Conservation (phyloP, 2,888 invertebrate genomes). For the Auanema freiburgensis region DNA sequence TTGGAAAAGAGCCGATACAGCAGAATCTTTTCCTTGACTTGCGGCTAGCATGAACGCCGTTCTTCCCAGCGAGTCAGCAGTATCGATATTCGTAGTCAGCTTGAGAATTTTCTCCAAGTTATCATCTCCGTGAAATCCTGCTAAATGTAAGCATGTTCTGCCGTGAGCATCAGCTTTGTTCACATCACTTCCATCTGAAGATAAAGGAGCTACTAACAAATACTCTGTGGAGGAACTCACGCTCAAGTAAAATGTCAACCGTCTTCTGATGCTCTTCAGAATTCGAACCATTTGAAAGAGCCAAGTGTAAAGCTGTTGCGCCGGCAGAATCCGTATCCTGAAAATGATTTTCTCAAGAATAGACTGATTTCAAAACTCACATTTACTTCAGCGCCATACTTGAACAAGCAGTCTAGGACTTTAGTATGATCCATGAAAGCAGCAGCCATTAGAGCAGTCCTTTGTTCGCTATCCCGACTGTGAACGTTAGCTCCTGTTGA, state of each 20-base stretch:
- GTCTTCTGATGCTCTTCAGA: constrained; percentile 34
- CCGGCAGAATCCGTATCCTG: constrained; percentile 38
- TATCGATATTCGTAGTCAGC: constrained; percentile 21
- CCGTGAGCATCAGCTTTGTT: constrained; percentile 31
- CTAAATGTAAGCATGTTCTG: constrained; percentile 52
- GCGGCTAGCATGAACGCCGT: constrained; percentile 51
- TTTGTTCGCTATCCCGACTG: constrained; percentile 38
- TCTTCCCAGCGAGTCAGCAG: constrained; percentile 34
- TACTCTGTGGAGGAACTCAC: background rate
- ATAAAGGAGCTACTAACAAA: background rate
- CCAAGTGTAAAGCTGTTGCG: constrained; percentile 48
- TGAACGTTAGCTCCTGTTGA: constrained; percentile 40
- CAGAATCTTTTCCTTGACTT: constrained; percentile 42
- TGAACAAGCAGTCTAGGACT: constrained; percentile 39
- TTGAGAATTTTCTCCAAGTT: constrained; percentile 33
- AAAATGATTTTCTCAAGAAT: background rate
- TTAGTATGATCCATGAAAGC: constrained; percentile 47
- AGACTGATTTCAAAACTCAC: constrained; percentile 11
- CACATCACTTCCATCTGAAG: constrained; percentile 3
- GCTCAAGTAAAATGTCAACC: constrained; percentile 28
- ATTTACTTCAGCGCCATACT: constrained; percentile 37
- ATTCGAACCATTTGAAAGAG: constrained; percentile 43
- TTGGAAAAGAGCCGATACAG: constrained; percentile 33
- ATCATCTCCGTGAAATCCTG: constrained; percentile 71
- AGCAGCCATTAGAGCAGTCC: constrained; percentile 48